Evolutionary conservation across 2,113 vertebrate genomes (phyloP), one percentile per base, ranked within the genome.

Genomic region (Xiphophorus couchianus): DNA sequence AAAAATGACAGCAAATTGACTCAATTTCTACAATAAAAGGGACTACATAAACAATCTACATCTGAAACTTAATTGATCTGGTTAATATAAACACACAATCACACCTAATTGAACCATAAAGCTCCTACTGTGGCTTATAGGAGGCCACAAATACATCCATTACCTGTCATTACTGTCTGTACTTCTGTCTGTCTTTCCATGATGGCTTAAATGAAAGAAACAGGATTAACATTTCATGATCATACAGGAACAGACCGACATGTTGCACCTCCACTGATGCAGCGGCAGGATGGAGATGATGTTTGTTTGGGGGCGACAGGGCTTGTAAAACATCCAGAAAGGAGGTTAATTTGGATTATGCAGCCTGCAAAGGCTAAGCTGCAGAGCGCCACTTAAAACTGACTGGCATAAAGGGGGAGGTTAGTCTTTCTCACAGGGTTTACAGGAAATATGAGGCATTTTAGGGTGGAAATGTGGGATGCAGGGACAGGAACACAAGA

Each of bases 121-220:
- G 82, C 17, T 77, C 68, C 82, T 88, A 86, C 75, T 65, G 67
- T 9, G 61, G 63, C 71, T 51, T 37, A 14, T 3, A n/a, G 17
- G 65, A 73, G 78, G 66, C 76, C 85, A 72, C 61, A 51, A 58
- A 71, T 65, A 63, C 66, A 69, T 86, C 61, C 62, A 84, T 89
- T 95, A 95, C 94, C 94, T 94, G 89, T 93, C 93, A 66, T 90
- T 90, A 91, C 87, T 86, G 85, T 90, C 92, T 89, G 82, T 78
- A 78, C 88, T 74, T 87, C 91, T 89, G 77, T 93, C 88, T 85
- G 92, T 83, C 81, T 92, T 94, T 94, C 92, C 91, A 67, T 90
- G 92, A 86, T 89, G 88, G 92, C 94, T 94, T 94, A 44, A 94
- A 94, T 65, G 80, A 94, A 86, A 94, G 72, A 94, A 91, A 93